These are phyloP conservation scores for Crossoptilon crossoptilon DNA, from an alignment of 2,797 vertebrate species.

Conservation along the genomic window DNA sequence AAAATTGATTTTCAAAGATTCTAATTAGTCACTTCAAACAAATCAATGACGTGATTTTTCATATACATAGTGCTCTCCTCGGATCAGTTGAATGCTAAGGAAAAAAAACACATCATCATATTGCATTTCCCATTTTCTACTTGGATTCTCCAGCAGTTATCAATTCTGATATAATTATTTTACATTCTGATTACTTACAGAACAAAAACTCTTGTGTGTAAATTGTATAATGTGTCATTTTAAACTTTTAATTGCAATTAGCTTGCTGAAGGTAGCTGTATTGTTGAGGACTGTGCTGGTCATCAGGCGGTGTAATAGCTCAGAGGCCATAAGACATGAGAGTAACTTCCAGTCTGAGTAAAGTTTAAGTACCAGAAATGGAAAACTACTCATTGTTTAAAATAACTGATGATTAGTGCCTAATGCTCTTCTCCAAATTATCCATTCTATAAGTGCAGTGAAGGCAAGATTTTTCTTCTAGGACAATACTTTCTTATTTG, in stretches of 20 bases:
- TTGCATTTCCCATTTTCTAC: not conserved
- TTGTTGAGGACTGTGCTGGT: not conserved
- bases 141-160: not conserved
- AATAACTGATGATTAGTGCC: not conserved
- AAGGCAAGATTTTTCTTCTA: not conserved
- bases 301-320: not conserved
- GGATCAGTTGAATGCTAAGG: accelerated
- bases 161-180: not conserved
- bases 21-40: not conserved
- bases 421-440: not conserved
- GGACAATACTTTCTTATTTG: not conserved
- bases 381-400: not conserved
- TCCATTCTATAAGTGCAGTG: not conserved
- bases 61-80: not conserved
- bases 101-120: not conserved
- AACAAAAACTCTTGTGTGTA: not conserved
- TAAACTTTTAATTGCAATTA: not conserved
- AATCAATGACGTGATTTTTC: not conserved
- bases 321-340: not conserved
- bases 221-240: not conserved
- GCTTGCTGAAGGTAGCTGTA: not conserved
- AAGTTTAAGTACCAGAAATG: not conserved
- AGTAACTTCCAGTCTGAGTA: not conserved
- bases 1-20: not conserved
- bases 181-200: not conserved